Evolutionary conservation across 2,797 vertebrate species (phyloP).

Genomic region (Anguilla anguilla): DNA sequence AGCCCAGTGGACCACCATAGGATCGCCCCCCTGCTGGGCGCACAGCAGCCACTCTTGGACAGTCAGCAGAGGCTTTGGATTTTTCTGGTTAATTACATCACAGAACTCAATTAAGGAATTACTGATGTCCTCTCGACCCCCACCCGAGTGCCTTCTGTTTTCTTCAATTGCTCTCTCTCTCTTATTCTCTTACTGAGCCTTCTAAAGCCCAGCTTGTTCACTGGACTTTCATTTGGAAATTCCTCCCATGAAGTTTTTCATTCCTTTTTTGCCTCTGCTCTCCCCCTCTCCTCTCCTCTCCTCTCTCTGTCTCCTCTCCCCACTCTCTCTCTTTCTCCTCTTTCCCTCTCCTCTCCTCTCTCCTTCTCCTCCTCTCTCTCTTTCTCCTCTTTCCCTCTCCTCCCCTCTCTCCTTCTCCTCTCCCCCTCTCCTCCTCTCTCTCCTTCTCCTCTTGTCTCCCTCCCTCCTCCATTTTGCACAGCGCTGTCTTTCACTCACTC

Average conservation of each 20-base stretch:
- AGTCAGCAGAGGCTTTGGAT: background rate
- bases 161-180: background rate
- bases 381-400: slow-evolving; percentile 25
- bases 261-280: background rate
- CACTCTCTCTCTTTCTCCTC: too few relatives aligned
- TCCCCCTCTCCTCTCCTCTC: too few relatives aligned
- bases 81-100: background rate
- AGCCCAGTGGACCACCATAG: background rate
- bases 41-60: background rate
- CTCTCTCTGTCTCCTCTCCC: too few relatives aligned
- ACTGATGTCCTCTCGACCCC: background rate
- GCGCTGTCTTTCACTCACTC: slow-evolving; percentile 31
- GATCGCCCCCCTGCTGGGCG: background rate
- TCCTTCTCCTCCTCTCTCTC: background rate
- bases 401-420: slow-evolving; percentile 11
- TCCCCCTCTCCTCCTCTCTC: background rate
- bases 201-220: background rate
- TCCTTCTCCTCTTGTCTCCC: background rate
- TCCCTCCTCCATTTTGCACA: background rate
- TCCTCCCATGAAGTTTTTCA: background rate
- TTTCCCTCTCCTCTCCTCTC: too few relatives aligned
- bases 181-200: background rate
- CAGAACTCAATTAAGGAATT: slow-evolving; percentile 6
- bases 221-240: background rate
- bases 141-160: background rate